phyloP scores from a whole-genome alignment of 2,888 invertebrate species.

The Drosophila infuscata region DNA sequence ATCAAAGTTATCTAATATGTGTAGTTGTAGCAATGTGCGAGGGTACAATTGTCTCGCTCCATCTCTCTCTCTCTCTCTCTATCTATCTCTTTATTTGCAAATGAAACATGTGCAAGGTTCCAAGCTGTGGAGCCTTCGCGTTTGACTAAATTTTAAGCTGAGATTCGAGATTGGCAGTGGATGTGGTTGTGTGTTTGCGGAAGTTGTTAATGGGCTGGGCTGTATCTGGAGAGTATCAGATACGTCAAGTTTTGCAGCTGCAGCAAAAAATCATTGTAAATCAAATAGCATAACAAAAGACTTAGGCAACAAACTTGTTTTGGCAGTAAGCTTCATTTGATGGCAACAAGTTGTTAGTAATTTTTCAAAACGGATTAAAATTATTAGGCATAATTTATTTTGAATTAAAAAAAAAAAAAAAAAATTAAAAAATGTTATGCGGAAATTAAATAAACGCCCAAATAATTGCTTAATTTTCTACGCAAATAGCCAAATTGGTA shows the following conservation, averaged over 20 bases:
- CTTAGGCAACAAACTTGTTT: slow-evolving; percentile 57
- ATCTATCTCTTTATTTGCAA: slow-evolving; percentile 35
- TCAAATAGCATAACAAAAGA: slow-evolving; percentile 53
- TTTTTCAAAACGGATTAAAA: neutral
- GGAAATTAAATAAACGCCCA: neutral
- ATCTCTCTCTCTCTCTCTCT: neutral
- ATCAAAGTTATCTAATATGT: slow-evolving; percentile 73
- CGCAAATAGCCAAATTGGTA: neutral
- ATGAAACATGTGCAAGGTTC: slow-evolving; percentile 61
- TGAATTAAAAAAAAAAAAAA: no score
- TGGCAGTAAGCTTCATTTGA: neutral
- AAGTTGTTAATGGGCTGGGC: slow-evolving; percentile 59
- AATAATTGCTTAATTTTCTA: neutral
- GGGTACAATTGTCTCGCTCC: slow-evolving; percentile 12
- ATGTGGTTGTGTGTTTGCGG: slow-evolving; percentile 58
- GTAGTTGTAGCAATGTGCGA: slow-evolving; percentile 22
- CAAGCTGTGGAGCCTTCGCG: slow-evolving; percentile 69
- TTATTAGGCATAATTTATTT: neutral
- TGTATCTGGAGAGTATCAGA: slow-evolving; percentile 29
- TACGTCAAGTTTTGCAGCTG: slow-evolving; percentile 38
- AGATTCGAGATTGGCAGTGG: slow-evolving; percentile 27
- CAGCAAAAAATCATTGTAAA: slow-evolving; percentile 32
- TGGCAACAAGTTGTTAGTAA: neutral
- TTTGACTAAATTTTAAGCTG: slow-evolving; percentile 74
- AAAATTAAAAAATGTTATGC: neutral